Base-by-base conservation (phyloP, 2,797 vertebrate species). In the Hafferia zeledoni region DNA sequence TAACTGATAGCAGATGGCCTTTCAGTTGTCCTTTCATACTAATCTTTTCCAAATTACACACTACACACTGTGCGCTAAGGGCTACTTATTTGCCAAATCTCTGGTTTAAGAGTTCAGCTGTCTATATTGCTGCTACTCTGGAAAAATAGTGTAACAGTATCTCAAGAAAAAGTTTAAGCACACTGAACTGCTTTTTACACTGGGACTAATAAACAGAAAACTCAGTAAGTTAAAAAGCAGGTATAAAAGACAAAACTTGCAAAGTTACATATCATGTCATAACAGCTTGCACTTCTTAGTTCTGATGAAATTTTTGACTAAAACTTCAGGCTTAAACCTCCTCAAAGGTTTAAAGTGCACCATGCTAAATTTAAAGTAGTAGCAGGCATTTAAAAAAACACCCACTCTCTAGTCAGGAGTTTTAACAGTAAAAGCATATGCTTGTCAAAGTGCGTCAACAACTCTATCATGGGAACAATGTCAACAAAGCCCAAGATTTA, bases 41-140 rank as follows among this genome's bases (percentile, higher is more conserved):
- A 74, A 94, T 92, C 93, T 94, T 90, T 96, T 96, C 94, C 93
- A 96, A 94, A 94, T 95, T 57, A 91, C 70, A 56, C 52, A 86
- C 82, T 65, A 87, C 94, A 60, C 28, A 8, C 68, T 93, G 87
- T 85, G 85, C 43, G 1, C 82, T 46, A n/a, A 92, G 55, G 61
- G 55, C 87, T 76, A 6, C 0, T 1, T 6, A 10, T 6, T 10
- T 47, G 93, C 92, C 95, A 95, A 3, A 94, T 84, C 74, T 83
- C 71, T 52, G 60, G 94, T 88, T 69, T 75, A 87, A 93, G 81
- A 96, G 92, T 94, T 96, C 92, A 95, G 77, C 89, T 90, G 56
- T 52, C 84, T 79, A 2, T 59, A n/a, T 4, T 77, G 65, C 84
- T 83, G 80, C 85, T 86, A 2, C 64, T 83, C 85, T 83, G 94